Evolutionary conservation across 2,888 invertebrate genomes (phyloP), one percentile per base, ranked within the genome.

Genomic region (Pristionchus arcanus): DNA sequence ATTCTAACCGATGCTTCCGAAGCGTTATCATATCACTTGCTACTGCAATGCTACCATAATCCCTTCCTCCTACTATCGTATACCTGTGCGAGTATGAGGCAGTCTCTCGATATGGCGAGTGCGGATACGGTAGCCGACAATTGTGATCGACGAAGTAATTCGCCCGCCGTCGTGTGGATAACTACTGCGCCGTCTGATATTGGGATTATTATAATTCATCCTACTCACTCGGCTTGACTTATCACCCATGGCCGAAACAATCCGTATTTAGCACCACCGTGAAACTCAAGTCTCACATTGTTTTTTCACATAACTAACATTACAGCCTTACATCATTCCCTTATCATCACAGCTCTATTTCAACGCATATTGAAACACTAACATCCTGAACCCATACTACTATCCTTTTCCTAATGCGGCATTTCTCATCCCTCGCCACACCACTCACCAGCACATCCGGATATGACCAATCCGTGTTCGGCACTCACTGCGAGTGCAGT

Each of bases 121-220:
- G 94, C 92, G 4, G 97, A 97, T 19, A 97, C 97, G 93, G 63
- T 42, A 15, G 81, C 42, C n/a, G 31, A 16, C 34, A 89, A 15
- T 19, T 28, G 37, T 5, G 98, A 96, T n/a, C 98, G 97, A 93
- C 98, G 97, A 93, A 99, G 96, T 85, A 99, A 96, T 96, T 99
- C 99, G 83, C 99, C 99, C 96, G 98, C 98, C 31, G 98, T 98
- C 90, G 99, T 99, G 96, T 99, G 99, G 90, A 99, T 97, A 92
- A 99, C 96, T 74, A 99, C 98, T 0, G 98, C 98, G 0, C 99
- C 99, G 96, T 97, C 98, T 98, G 95, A 21, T 93, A 91, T 31
- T 53, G 21, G 13, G 21, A 37, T 34, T 2, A 77, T 77, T 37
- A 9, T 19, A 15, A 13, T 77, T 11, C 2, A 49, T 2, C 34